Percentiles rank a stretch among this genome's conserved stretches.
Conservation (phyloP, 1,140 invertebrate genomes). For the Brachystomella parvula region DNA sequence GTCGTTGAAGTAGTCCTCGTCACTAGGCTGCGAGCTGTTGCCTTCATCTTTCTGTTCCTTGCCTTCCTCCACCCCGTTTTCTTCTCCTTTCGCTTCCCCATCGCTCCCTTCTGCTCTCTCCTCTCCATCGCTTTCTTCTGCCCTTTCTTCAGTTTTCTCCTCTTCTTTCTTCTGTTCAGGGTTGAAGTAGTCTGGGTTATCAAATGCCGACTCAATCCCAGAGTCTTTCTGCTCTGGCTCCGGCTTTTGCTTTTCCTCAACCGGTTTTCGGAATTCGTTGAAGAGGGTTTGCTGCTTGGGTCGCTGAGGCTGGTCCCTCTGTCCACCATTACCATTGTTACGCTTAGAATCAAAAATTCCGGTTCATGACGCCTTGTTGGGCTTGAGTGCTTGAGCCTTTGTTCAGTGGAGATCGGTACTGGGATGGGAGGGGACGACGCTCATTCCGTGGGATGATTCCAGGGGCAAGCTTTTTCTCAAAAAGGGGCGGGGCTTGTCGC, state of each 20-base stretch:
- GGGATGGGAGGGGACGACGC: conserved; percentile 2
- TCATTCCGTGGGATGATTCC: conserved; percentile 16
- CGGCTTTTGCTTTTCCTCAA: no score
- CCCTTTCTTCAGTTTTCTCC: neutral
- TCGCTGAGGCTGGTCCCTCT: neutral
- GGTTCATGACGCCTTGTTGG: neutral
- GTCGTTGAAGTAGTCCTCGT: conserved; percentile 1
- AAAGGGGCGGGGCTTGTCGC: conserved; percentile 9
- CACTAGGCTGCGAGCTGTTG: neutral
- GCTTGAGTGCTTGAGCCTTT: neutral
- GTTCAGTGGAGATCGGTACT: neutral
- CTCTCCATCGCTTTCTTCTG: neutral
- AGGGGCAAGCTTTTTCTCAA: conserved; percentile 14
- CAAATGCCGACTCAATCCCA: neutral
- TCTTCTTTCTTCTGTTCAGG: neutral
- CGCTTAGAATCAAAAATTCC: no score
- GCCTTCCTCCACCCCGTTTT: neutral
- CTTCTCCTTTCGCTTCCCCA: neutral
- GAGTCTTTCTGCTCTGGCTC: neutral
- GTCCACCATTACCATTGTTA: neutral
- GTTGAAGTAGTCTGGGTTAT: conserved; percentile 12
- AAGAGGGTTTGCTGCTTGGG: neutral
- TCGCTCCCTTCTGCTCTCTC: neutral
- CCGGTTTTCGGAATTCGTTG: conserved; percentile 6
- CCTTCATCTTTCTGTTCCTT: neutral